Evolutionary conservation across 2,113 vertebrate species (phyloP).

Genomic region (Cairina moschata): DNA sequence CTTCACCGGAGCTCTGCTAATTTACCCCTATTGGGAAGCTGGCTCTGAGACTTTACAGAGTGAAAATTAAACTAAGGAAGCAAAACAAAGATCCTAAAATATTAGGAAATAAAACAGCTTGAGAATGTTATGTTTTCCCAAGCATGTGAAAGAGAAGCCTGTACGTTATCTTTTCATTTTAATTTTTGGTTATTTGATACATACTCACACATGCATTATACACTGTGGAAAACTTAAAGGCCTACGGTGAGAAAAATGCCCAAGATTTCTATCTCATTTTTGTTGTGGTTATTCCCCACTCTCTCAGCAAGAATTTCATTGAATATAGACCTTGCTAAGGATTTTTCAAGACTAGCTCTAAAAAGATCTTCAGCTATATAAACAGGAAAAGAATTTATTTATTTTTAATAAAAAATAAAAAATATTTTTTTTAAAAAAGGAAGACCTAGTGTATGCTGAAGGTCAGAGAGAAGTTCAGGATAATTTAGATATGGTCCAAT

Average conservation of each 20-base stretch:
- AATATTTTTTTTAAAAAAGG: background rate
- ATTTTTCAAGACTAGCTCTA: background rate
- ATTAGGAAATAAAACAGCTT: constrained; percentile 39
- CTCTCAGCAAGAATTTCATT: background rate
- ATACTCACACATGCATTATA: background rate
- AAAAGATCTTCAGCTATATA: background rate
- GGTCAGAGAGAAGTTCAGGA: background rate
- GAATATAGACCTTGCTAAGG: background rate
- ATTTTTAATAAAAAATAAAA: background rate
- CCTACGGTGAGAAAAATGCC: background rate
- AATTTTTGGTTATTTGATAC: background rate
- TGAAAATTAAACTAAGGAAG: constrained; percentile 27
- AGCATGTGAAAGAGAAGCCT: background rate
- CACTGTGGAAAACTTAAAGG: background rate
- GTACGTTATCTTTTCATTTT: background rate
- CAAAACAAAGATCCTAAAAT: constrained; percentile 26
- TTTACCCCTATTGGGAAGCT: constrained; percentile 25
- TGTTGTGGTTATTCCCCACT: background rate
- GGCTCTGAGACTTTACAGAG: background rate
- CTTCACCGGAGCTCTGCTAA: constrained; percentile 2
- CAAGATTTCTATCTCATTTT: background rate
- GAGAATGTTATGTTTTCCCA: background rate
- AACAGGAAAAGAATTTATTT: background rate
- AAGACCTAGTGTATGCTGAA: background rate
- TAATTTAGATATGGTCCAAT: background rate